Base-by-base conservation (phyloP, 2,113 vertebrate species). In the Pomatostomus ruficeps region DNA sequence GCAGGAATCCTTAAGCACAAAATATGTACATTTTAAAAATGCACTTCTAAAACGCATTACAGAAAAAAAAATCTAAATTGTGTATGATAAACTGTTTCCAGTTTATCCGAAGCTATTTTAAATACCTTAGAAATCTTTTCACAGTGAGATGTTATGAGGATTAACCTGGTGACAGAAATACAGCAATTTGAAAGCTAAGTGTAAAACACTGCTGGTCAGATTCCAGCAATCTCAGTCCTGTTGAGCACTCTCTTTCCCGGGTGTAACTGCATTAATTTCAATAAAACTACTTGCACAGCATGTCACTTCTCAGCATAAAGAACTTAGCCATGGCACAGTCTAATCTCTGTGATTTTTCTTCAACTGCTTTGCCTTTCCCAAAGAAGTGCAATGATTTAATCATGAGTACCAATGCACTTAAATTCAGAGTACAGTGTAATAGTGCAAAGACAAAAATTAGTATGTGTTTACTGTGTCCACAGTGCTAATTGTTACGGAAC, bases 191-290 rank as follows among this genome's bases (percentile, higher is more conserved):
- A 82, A 91, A 94, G 71, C 62, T 76, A 79, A 92, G 45, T 75
- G 73, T 89, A 58, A 91, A 94, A 82, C 52, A 73, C 52, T 79
- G 38, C 77, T 92, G 91, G 77, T 61, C 40, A 73, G 57, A 66
- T 78, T 75, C 73, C 85, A 94, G 61, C n/a, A 85, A 67, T 78
- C 76, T 85, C 54, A 58, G 48, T 59, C 80, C 49, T 49, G 57
- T 89, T 82, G 73, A 92, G 58, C 49, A 85, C 71, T 91, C 51
- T 61, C 62, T 82, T 94, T 85, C 66, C 66, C 91, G 31, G 6
- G 45, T 66, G 15, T 58, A 94, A 91, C 84, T 85, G 78, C 74
- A 88, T 91, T 96, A 68, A 91, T 95, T 95, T 88, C 49, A 82
- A 89, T 87, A 89, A 87, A 89, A 85, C 62, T 58, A 91, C 62